These are phyloP conservation scores for Steatornis caripensis DNA, from an alignment of 2,113 vertebrate genomes.

Conservation along the genomic window DNA sequence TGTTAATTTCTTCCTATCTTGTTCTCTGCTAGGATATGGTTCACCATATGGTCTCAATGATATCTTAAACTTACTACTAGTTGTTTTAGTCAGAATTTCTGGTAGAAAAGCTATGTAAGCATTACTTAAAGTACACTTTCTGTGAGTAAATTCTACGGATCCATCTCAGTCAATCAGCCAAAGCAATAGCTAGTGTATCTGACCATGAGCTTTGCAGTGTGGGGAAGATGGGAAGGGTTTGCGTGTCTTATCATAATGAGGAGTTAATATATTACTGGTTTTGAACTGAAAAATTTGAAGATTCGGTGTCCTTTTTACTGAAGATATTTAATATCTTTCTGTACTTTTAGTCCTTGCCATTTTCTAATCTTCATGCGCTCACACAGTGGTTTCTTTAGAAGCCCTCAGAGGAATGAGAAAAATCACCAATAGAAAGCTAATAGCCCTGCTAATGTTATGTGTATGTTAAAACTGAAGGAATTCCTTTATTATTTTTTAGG, in stretches of 20 bases:
- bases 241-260: neutral
- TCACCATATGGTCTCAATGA: neutral
- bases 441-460: neutral
- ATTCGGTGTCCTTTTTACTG: neutral
- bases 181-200: neutral
- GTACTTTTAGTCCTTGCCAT: neutral
- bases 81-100: neutral
- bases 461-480: neutral
- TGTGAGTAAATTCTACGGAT: neutral
- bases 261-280: neutral
- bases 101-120: neutral
- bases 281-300: neutral
- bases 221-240: rapidly evolving
- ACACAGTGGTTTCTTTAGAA: neutral
- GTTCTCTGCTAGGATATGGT: neutral
- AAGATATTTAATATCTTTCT: neutral
- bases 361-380: neutral
- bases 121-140: neutral
- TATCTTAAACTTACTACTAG: neutral
- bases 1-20: neutral
- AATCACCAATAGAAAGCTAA: neutral
- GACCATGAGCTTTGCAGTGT: neutral
- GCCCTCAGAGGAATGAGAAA: neutral
- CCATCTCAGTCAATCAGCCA: neutral
- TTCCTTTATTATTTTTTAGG: neutral